Conservation (phyloP, 2,888 invertebrate genomes). For the Nomada fabriciana region DNA sequence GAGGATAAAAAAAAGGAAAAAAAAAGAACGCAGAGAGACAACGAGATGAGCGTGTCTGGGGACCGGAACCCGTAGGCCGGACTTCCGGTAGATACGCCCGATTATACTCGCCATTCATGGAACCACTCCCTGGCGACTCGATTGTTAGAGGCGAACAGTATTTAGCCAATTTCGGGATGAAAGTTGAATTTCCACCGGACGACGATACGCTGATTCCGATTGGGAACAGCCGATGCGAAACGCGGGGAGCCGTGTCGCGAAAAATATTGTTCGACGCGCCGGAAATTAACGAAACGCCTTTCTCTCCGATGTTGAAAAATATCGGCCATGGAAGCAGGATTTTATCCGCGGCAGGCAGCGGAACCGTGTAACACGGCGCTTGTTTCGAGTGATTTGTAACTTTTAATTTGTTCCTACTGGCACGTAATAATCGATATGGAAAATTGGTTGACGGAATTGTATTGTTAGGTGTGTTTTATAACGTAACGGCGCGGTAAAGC, state of each 20-base stretch:
- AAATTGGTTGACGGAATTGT: neutral
- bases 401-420: slow-evolving; percentile 5
- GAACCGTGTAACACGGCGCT: neutral
- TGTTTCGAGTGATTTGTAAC: slow-evolving; percentile 12
- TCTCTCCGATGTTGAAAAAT: neutral
- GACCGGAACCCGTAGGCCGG: slow-evolving; percentile 84
- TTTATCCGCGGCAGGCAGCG: neutral
- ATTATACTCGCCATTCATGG: slow-evolving; percentile 75
- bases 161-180: slow-evolving; percentile 67
- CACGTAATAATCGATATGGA: neutral
- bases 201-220: slow-evolving; percentile 44
- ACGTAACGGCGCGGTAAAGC: no score
- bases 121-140: slow-evolving; percentile 69
- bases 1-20: slow-evolving; percentile 26
- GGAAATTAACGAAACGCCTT: slow-evolving; percentile 48
- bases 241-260: slow-evolving; percentile 15
- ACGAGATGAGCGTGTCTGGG: slow-evolving; percentile 70
- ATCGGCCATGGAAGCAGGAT: neutral
- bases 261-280: slow-evolving; percentile 35
- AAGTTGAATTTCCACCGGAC: slow-evolving; percentile 54
- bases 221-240: slow-evolving; percentile 39
- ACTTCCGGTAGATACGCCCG: slow-evolving; percentile 84
- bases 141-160: slow-evolving; percentile 60
- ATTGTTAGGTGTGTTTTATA: no score
- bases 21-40: slow-evolving; percentile 67